Base-by-base conservation (phyloP, 2,797 vertebrate species). In the Anisognathus igniventris region DNA sequence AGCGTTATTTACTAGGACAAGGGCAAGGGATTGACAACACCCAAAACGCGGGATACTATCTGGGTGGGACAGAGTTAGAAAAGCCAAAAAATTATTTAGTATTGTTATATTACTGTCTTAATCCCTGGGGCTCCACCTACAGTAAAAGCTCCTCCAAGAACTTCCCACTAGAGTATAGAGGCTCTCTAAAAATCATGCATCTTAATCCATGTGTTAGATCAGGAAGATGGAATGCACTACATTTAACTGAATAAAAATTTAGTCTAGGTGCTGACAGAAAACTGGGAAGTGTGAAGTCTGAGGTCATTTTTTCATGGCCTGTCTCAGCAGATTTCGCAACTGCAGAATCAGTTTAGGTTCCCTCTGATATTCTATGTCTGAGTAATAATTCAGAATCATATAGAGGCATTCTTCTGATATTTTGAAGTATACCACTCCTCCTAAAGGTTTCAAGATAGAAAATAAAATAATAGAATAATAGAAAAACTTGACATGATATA, bases 391-490 rank as follows among this genome's bases (percentile, higher is more conserved):
- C 54, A 93, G 79, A 93, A 66, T 68, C 93, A 96, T 94, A 95
- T 95, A 95, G 93, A 64, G n/a, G 5, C 25, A 70, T 86, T 97
- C 58, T 97, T 94, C 80, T 93, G 73, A 92, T 97, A 86, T 91
- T 95, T 88, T 93, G 84, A 97, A 95, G 42, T 67, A 92, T 74
- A 79, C 62, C 44, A 22, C 40, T 96, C 54, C 47, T 64, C 53
- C 40, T 87, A 77, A 72, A 88, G 92, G 31, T 88, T 95, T 96
- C 58, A 94, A 92, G 81, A 86, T 79, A 90, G 76, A 95, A 96
- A 97, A 95, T 72, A 39, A 96, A 97, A 95, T 68, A 95, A 81
- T 48, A 86, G 50, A 93, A 96, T 90, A 94, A 81, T 8, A 88
- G 50, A 86, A 81, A 90, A 95, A 62, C 50, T 85, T 95, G 78